phyloP scores from a whole-genome alignment of 2,113 vertebrate species.

The Porphyrio hochstetteri region DNA sequence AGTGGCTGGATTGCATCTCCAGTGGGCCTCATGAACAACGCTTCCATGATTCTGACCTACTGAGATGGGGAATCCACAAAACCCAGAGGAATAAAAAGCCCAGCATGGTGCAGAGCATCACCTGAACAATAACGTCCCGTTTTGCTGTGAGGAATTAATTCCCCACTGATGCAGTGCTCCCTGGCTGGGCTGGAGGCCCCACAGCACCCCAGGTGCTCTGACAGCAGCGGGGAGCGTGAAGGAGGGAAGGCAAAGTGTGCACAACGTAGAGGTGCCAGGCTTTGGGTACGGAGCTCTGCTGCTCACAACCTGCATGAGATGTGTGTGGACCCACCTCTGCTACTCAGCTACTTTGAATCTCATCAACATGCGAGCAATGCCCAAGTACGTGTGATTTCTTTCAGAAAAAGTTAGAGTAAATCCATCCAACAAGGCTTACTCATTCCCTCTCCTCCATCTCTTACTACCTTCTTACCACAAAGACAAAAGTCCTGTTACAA shows the following conservation, averaged over 20 bases:
- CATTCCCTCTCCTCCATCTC: neutral
- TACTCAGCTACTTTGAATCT: neutral
- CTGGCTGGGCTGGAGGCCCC: neutral
- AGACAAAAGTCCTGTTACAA: neutral
- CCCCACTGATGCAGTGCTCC: rapidly evolving
- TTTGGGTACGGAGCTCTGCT: neutral
- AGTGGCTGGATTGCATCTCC: neutral
- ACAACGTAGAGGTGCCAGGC: neutral
- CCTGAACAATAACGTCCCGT: rapidly evolving
- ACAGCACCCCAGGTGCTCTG: neutral
- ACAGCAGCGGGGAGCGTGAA: neutral
- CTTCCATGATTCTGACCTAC: neutral
- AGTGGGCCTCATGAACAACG: neutral
- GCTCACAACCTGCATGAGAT: rapidly evolving
- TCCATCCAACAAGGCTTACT: neutral
- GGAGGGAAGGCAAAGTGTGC: neutral
- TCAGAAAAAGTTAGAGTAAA: neutral
- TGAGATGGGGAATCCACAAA: neutral
- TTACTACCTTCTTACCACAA: neutral
- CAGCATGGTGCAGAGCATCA: neutral
- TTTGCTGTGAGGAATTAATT: neutral
- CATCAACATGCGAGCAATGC: neutral
- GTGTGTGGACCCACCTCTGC: neutral
- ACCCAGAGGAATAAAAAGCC: neutral
- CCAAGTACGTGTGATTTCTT: neutral